Evolutionary conservation across 2,888 invertebrate genomes (phyloP), one percentile per base, ranked within the genome.

Genomic region (Macroteleia sp.): DNA sequence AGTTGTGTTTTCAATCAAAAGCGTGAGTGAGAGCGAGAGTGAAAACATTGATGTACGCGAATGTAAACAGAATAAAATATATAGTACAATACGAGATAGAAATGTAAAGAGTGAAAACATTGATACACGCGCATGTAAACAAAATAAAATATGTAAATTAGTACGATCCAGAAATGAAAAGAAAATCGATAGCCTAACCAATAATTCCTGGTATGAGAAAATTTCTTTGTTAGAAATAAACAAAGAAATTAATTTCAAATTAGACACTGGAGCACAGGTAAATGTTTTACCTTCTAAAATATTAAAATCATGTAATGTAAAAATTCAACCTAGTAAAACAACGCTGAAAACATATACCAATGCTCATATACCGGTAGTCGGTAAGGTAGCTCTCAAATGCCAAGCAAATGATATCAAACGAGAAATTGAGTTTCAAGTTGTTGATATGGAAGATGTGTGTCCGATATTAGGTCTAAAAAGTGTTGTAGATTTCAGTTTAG

Each of bases 261-360:
- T 66, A 25, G 66, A 66, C 28, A 54, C 54, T 3, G 44, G 44
- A 39, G 54, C 44, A 14, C 17, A 66, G 12, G 54, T 66, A 0
- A 54, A 66, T 19, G 66, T 54, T 10, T 32, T 50, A 19, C 50
- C 50, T 14, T 19, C 28, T 5, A 50, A 12, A 20, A 20, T 61
- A 12, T n/a, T 17, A 17, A 34, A 52, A 22, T 10, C 8, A 3
- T 28, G 32, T 34, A 50, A 50, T 8, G 19, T 34, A 6, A 52
- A 52, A 52, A 2, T 52, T 10, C n/a, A 36, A 17, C 9, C 4
- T 5, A 52, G 52, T 22, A 19, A 52, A 22, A 22, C 22, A 2
- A 22, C 14, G 6, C 9, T 52, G 12, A 52, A 52, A 52, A 52
- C 52, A 22, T 52, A 36, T 19, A 36, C 52, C 6, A 36, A 52